Base-by-base conservation (phyloP, 2,888 invertebrate genomes). In the Diaperis boleti region DNA sequence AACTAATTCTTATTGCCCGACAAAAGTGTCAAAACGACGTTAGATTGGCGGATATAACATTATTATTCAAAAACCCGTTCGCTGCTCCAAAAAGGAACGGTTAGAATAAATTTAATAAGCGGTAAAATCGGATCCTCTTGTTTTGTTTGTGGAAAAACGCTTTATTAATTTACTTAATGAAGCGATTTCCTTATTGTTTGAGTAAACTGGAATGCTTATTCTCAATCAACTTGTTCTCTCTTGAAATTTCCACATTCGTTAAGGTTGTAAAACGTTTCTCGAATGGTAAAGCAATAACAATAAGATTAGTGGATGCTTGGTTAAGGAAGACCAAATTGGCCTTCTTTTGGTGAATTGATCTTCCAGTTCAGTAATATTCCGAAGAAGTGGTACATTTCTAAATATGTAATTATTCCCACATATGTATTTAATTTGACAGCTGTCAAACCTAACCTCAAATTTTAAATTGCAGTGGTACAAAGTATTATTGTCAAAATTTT, bases 201-300 rank as follows among this genome's bases (percentile, higher is more conserved):
- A 42, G 18, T 5, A 10, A 18, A 17, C n/a, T 20, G 1, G 20
- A 42, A 42, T 42, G 11, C 20, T 42, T 18, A 17, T 15, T 5
- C 41, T 39, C 41, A 42, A 42, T 42, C 41, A 42, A 18, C 4
- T 39, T 15, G 39, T 39, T 42, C 20, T 8, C 20, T 4, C 1
- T 17, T 3, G 1, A 10, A 42, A 17, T 42, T 42, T 42, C 15
- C 17, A 42, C 14, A 42, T 42, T 42, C 41, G 41, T 42, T 42
- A 17, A n/a, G n/a, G 17, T 13, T 39, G 39, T 17, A 42, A 42
- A 42, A 42, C 41, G 41, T 20, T 20, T 10, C 11, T 7, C 41
- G 41, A 18, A 42, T 42, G 10, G 10, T 42, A 20, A 42, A 17
- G 15, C 41, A 42, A 42, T 18, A 42, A 42, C 18, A 42, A 42